Evolutionary conservation across 2,888 invertebrate genomes (phyloP), one percentile per base, ranked within the genome.

Genomic region (Digitonthophagus gazella): DNA sequence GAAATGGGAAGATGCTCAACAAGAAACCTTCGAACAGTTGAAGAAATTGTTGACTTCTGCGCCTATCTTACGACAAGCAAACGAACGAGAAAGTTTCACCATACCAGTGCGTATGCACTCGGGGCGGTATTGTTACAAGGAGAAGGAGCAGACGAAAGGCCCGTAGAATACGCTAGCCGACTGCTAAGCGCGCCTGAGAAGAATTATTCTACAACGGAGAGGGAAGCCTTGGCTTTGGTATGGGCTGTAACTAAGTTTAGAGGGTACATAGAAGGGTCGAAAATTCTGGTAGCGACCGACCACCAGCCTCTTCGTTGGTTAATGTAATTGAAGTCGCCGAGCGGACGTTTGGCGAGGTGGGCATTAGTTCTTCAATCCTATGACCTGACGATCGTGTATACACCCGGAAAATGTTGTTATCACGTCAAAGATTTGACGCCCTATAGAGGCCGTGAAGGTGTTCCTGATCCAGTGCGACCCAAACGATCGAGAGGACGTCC

Each of bases 241-340:
- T 81, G 73, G 74, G 80, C 80, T 3, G 69, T 80, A 0, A 67
- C 76, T 16, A 81, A 81, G 66, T 84, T 81, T 69, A 69, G 80
- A 8, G 79, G 77, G 0, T 84, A 22, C 6, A 22, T 22, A 22
- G 22, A 22, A 6, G 80, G 68, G 70, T 84, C 0, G 80, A 80
- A 63, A 0, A 80, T 83, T 18, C 74, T 70, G 0, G 75, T 84
- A 0, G 69, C 77, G 2, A 83, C 82, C 0, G 84, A 84, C 67
- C 84, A 84, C 65, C 79, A 81, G 70, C 80, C 84, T 0, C 73
- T 85, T 20, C 80, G 82, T 76, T 85, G 82, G 80, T 71, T 85
- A 4, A 72, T 80, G 71, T 73, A 74, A 15, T 16, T 4, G 6
- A 4, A 16, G 3, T 63, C 0, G 57, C 80, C 80, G 0, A 76